phyloP scores from a whole-genome alignment of 2,797 vertebrate genomes.

The Diglossa cyanea region DNA sequence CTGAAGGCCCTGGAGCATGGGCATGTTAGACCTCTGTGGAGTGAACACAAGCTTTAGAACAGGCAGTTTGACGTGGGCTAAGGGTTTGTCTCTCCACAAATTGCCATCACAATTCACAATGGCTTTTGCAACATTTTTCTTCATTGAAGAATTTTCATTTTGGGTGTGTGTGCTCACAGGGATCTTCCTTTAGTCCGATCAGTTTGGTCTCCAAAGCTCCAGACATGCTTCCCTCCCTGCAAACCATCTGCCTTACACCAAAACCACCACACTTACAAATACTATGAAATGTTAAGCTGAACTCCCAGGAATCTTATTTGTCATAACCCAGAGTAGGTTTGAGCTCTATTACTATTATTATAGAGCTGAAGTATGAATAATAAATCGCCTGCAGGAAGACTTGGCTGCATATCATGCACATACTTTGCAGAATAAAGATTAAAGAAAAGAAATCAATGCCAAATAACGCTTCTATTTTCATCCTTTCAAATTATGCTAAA shows the following conservation, averaged over 20 bases:
- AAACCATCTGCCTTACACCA: not conserved
- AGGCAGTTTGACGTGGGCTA: not conserved
- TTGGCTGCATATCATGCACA: not conserved
- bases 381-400: not conserved
- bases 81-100: not conserved
- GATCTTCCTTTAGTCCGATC: not conserved
- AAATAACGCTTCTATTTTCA: slow-evolving; percentile 56
- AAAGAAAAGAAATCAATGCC: slow-evolving; percentile 26
- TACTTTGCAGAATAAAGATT: slow-evolving; percentile 13
- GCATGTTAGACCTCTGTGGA: not conserved
- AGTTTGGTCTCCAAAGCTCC: not conserved
- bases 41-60: not conserved
- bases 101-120: not conserved
- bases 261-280: not conserved
- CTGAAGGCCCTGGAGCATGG: not conserved
- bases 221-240: not conserved
- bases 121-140: not conserved
- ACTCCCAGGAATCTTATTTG: slow-evolving; percentile 6
- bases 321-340: not conserved
- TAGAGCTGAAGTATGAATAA: not conserved
- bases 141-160: not conserved
- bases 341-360: not conserved
- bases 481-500: slow-evolving; percentile 53
- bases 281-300: not conserved
- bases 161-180: not conserved